phyloP scores from a whole-genome alignment of 2,797 vertebrate species.

The Lophura swinhoii region DNA sequence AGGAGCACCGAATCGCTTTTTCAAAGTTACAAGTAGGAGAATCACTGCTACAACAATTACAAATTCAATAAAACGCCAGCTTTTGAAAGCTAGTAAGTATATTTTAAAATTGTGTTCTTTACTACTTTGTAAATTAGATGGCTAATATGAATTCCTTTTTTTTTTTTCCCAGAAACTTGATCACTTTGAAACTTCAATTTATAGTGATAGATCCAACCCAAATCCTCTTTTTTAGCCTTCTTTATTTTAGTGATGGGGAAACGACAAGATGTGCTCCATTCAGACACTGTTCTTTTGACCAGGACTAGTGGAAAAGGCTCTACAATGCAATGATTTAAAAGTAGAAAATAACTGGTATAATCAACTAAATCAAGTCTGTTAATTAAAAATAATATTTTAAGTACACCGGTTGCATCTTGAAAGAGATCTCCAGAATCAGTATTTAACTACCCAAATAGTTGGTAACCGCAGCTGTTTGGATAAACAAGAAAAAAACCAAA shows the following conservation, averaged over 20 bases:
- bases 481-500: background rate
- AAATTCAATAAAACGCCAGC: background rate
- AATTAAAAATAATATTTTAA: conserved; percentile 11
- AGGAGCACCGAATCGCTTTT: background rate
- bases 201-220: background rate
- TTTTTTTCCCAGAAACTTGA: background rate
- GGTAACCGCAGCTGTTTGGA: background rate
- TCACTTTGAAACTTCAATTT: background rate
- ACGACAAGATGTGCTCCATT: background rate
- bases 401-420: background rate
- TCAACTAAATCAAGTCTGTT: background rate
- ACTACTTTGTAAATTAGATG: conserved; percentile 6
- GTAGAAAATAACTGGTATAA: background rate
- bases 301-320: background rate
- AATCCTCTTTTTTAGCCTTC: background rate
- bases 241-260: background rate
- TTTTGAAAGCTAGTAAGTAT: background rate
- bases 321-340: background rate
- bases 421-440: background rate
- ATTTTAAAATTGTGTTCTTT: background rate
- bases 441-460: background rate
- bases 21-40: background rate
- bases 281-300: background rate
- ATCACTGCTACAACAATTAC: background rate
- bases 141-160: background rate